phyloP scores from a whole-genome alignment of 2,797 vertebrate genomes.

The Chiloscyllium punctatum region DNA sequence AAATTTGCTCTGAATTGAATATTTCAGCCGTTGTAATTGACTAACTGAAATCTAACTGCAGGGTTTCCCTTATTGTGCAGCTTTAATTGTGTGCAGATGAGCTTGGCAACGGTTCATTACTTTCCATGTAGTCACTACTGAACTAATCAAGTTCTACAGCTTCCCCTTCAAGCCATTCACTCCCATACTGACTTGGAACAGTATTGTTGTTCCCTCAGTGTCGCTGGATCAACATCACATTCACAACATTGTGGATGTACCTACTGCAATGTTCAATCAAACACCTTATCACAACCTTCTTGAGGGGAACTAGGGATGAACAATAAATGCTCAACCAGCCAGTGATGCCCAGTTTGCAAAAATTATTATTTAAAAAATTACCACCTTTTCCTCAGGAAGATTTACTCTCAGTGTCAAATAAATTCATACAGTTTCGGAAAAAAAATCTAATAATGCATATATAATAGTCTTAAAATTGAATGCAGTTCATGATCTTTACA shows the following conservation, averaged over 20 bases:
- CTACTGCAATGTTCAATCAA: too few species aligned
- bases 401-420: not conserved
- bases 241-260: too few species aligned
- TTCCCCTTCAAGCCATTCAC: too few species aligned
- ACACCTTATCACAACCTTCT: too few species aligned
- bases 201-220: too few species aligned
- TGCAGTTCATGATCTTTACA: not conserved
- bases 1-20: not conserved
- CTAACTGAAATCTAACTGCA: not conserved
- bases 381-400: too few species aligned
- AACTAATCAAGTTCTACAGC: not conserved
- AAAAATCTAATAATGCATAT: not conserved
- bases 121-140: not conserved
- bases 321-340: too few species aligned
- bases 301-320: too few species aligned
- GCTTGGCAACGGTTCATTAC: not conserved
- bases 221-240: too few species aligned
- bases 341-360: too few species aligned
- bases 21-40: not conserved
- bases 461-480: not conserved
- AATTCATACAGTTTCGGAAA: not conserved
- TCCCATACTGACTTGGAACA: too few species aligned
- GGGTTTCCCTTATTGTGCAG: not conserved
- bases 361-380: not conserved
- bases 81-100: not conserved